phyloP scores from a whole-genome alignment of 1,140 invertebrate species.

The Camponotus floridanus region DNA sequence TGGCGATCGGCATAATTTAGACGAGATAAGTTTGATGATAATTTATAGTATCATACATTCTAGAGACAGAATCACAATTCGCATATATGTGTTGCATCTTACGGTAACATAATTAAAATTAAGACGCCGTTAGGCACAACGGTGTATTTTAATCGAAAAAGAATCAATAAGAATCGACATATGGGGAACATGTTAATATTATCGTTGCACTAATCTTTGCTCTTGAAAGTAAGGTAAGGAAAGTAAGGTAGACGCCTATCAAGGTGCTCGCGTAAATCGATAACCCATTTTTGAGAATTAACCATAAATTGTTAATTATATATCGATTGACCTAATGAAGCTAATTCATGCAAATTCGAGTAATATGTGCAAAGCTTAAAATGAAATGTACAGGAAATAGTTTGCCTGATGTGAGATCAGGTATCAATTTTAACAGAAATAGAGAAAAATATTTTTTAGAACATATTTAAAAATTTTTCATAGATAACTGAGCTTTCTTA shows the following conservation, averaged over 20 bases:
- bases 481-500: neutral
- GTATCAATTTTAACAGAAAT: slow-evolving; percentile 45
- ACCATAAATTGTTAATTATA: slow-evolving; percentile 66
- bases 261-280: slow-evolving; percentile 10
- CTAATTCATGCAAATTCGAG: slow-evolving; percentile 23
- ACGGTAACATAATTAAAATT: slow-evolving; percentile 51
- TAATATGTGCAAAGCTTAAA: neutral
- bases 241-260: neutral
- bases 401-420: neutral
- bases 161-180: slow-evolving; percentile 56
- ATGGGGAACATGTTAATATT: slow-evolving; percentile 23
- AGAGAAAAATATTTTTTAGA: neutral
- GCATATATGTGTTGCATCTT: slow-evolving; percentile 1
- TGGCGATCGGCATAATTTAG: neutral
- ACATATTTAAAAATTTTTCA: neutral
- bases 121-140: slow-evolving; percentile 49
- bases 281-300: slow-evolving; percentile 47
- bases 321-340: slow-evolving; percentile 22
- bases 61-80: neutral
- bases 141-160: slow-evolving; percentile 46
- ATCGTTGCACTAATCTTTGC: slow-evolving; percentile 48
- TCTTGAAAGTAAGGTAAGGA: slow-evolving; percentile 30
- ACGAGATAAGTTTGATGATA: neutral
- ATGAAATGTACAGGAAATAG: neutral
- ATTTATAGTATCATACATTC: neutral